Percentiles rank a stretch among this genome's conserved stretches.
Conservation (phyloP, 1,140 invertebrate genomes). For the Antheraea pernyi region DNA sequence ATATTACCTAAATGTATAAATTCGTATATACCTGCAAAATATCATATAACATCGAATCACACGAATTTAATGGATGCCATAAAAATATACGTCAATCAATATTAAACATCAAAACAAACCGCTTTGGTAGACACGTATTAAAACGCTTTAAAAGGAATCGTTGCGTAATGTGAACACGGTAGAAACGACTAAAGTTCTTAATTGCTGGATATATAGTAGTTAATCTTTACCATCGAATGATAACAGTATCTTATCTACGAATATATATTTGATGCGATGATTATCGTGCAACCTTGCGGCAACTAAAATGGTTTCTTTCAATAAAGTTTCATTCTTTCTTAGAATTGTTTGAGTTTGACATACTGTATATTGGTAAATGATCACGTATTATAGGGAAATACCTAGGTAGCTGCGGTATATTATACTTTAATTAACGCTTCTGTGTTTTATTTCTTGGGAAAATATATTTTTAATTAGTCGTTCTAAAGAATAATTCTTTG, state of each 20-base stretch:
- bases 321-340: conserved; percentile 24
- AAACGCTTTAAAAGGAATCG: conserved; percentile 15
- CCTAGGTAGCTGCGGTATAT: neutral
- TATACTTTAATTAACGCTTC: neutral
- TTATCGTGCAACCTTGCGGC: conserved; percentile 34
- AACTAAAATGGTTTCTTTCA: conserved; percentile 25
- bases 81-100: conserved; percentile 14
- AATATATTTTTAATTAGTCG: neutral
- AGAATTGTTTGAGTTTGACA: neutral
- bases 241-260: conserved; percentile 43
- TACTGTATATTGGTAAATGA: neutral
- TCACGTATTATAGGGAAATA: neutral
- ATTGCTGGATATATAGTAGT: conserved; percentile 50
- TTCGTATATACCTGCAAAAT: conserved; percentile 11
- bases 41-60: neutral
- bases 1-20: conserved; percentile 7
- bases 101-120: conserved; percentile 14
- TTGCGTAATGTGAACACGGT: conserved; percentile 26
- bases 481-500: too few species aligned
- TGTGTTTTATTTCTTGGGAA: neutral
- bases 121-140: conserved; percentile 7
- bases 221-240: conserved; percentile 51
- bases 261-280: conserved; percentile 25
- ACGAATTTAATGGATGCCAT: conserved; percentile 10
- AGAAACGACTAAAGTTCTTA: conserved; percentile 33